A percentile compares a stretch with the other conserved stretches of the same genome.
Conservation (phyloP, 2,113 vertebrate genomes). For the Hemiprocne comata region DNA sequence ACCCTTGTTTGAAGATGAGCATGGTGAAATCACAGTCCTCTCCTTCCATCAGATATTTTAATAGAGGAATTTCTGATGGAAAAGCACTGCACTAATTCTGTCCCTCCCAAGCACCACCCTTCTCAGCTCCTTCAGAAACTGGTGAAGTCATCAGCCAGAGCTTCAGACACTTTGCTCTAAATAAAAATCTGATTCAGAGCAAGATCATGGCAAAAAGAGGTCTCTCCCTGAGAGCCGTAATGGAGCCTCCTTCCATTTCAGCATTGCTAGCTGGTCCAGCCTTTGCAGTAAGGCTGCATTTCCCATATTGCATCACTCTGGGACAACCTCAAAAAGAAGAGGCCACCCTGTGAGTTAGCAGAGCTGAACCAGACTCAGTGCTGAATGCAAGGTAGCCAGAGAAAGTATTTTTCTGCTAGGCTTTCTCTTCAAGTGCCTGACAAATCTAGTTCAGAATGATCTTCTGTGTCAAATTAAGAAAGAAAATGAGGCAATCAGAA, state of each 20-base stretch:
- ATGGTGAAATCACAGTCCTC: background rate
- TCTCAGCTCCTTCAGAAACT: background rate
- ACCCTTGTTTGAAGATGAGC: background rate
- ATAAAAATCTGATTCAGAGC: slow-evolving; percentile 40
- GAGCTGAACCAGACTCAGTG: background rate
- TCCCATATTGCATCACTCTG: background rate
- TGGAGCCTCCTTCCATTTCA: background rate
- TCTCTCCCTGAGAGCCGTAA: background rate
- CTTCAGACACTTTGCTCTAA: background rate
- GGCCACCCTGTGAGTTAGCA: background rate
- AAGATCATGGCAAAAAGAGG: slow-evolving; percentile 61
- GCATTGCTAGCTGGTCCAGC: background rate
- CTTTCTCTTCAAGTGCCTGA: background rate
- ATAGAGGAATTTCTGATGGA: background rate
- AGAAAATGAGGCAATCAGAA: background rate
- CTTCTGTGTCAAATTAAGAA: background rate
- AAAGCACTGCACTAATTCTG: background rate
- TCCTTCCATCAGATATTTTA: background rate
- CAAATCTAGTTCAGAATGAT: background rate
- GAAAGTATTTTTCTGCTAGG: background rate
- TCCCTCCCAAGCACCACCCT: slow-evolving; percentile 40
- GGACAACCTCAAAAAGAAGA: background rate
- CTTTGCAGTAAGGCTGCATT: background rate
- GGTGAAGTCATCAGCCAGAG: slow-evolving; percentile 10
- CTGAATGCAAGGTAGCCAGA: background rate